Conservation (phyloP, 1,140 invertebrate genomes). For the Pogonus chalceus region DNA sequence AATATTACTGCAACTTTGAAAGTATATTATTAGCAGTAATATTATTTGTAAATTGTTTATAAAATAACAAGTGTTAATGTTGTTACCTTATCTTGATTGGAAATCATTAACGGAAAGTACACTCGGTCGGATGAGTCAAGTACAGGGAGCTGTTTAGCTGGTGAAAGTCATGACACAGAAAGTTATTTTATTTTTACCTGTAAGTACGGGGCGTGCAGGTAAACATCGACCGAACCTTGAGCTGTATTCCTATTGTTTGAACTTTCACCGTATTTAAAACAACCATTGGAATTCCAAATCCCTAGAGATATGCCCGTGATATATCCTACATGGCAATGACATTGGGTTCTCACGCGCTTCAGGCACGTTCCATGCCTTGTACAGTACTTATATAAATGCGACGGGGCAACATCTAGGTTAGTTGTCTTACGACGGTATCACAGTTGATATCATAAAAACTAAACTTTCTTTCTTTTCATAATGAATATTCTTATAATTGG, state of each 20-base stretch:
- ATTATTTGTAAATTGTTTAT: too few species aligned
- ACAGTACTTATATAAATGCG: neutral
- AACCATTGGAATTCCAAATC: neutral
- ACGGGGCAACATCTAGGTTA: neutral
- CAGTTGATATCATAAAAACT: neutral
- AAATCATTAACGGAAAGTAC: too few species aligned
- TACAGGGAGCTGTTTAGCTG: neutral
- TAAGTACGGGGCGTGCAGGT: neutral
- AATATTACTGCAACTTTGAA: too few species aligned
- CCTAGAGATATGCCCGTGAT: neutral
- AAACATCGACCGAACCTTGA: conserved; percentile 1
- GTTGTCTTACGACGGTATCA: neutral
- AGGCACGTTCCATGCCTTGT: neutral
- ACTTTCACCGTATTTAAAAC: neutral
- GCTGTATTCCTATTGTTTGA: conserved; percentile 5
- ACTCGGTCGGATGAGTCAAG: too few species aligned
- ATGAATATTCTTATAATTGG: conserved; percentile 1
- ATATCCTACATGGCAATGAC: conserved; percentile 1
- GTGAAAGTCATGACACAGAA: conserved; percentile 7
- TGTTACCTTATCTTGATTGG: conserved; percentile 3
- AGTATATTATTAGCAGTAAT: too few species aligned
- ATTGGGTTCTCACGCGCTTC: neutral
- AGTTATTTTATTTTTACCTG: neutral
- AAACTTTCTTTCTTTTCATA: neutral
- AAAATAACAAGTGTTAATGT: neutral